These are phyloP conservation scores for Ameiurus melas DNA, from an alignment of 2,113 vertebrate genomes.

Conservation along the genomic window DNA sequence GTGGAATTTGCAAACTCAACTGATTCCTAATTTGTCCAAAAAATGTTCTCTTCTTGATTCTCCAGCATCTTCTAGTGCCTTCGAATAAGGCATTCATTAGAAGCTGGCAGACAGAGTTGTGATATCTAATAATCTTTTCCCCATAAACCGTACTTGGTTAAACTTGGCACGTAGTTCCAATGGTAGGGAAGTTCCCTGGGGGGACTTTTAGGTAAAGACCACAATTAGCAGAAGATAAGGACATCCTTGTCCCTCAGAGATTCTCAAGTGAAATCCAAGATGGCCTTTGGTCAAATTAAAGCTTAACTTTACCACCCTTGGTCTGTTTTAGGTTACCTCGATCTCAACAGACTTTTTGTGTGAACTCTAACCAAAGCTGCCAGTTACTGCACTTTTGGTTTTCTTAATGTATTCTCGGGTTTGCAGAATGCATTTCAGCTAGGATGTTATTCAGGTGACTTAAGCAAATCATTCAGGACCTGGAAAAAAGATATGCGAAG, in stretches of 20 bases:
- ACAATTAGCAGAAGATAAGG: constrained; percentile 71
- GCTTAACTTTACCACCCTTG: constrained; percentile 51
- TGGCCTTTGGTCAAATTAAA: constrained; percentile 60
- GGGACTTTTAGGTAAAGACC: constrained; percentile 67
- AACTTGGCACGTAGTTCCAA: constrained; percentile 40
- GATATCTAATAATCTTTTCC: constrained; percentile 6
- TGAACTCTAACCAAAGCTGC: constrained; percentile 42
- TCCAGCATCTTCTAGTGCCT: background rate
- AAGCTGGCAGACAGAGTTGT: background rate
- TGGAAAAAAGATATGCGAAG: constrained; percentile 23
- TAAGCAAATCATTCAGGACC: constrained; percentile 40
- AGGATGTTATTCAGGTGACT: constrained; percentile 61
- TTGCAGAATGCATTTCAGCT: constrained; percentile 48
- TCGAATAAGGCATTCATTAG: background rate
- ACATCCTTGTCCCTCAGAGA: constrained; percentile 61
- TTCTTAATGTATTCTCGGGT: constrained; percentile 50
- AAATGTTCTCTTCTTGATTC: background rate
- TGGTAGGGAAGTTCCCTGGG: constrained; percentile 57
- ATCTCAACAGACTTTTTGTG: constrained; percentile 51
- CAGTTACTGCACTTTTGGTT: constrained; percentile 54
- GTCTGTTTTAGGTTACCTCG: constrained; percentile 57
- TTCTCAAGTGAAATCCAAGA: constrained; percentile 64
- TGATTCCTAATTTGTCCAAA: background rate
- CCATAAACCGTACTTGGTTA: background rate
- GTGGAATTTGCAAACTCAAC: background rate